These are phyloP conservation scores for Sebastes fasciatus DNA, from an alignment of 2,113 vertebrate species.

Conservation along the genomic window DNA sequence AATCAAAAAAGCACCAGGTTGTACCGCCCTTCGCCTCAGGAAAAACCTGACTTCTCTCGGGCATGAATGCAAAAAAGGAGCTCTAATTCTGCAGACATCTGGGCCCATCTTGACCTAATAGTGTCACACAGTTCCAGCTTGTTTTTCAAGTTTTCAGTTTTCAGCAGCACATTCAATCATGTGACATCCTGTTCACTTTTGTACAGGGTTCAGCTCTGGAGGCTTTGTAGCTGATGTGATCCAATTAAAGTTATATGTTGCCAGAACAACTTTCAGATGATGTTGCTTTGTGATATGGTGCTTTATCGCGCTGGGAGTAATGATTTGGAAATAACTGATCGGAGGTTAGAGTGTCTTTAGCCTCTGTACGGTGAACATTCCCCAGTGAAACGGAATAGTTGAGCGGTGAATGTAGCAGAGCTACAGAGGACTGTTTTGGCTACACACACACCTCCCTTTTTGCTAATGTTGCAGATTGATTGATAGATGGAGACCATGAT, in stretches of 20 bases:
- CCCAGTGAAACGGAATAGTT: too few relatives aligned
- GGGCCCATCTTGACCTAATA: neutral
- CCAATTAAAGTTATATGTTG: neutral
- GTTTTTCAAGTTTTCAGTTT: neutral
- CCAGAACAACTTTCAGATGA: slow-evolving; percentile 11
- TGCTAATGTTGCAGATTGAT: too few relatives aligned
- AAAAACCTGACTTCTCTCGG: neutral
- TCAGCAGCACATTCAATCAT: slow-evolving; percentile 35
- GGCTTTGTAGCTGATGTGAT: slow-evolving; percentile 16
- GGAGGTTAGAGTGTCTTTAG: neutral
- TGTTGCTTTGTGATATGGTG: slow-evolving; percentile 6
- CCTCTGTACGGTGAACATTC: too few relatives aligned
- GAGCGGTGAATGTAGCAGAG: too few relatives aligned
- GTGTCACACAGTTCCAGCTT: neutral
- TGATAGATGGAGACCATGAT: too few relatives aligned
- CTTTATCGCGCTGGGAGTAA: neutral
- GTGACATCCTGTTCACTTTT: slow-evolving; percentile 40
- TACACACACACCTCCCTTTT: too few relatives aligned
- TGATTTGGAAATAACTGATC: slow-evolving; percentile 1
- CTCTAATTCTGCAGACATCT: neutral
- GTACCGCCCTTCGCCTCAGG: neutral
- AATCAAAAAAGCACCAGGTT: neutral
- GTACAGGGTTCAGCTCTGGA: slow-evolving; percentile 18
- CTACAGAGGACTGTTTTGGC: too few relatives aligned
- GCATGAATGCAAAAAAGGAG: neutral